Evolutionary conservation across 2,797 vertebrate species (phyloP).

Genomic region (Onychomys leucogaster): DNA sequence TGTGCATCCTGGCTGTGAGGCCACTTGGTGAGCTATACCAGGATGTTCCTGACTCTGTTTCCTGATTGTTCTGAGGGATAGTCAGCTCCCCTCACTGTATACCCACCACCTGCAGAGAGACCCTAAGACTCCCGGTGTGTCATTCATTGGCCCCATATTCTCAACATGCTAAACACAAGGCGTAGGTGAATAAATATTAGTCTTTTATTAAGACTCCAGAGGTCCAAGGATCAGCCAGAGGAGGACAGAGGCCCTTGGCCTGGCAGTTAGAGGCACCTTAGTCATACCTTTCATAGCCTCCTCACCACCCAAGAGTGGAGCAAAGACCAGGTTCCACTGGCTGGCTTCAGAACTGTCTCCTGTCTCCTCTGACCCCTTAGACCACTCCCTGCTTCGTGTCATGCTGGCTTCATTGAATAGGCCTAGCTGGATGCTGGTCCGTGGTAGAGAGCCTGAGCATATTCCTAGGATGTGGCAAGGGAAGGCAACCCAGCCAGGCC

Average conservation of each 20-base stretch:
- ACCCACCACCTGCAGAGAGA: not conserved
- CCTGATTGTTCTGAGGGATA: not conserved
- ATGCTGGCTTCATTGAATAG: not conserved
- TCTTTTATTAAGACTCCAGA: not conserved
- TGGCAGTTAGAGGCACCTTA: not conserved
- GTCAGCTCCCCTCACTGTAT: not conserved
- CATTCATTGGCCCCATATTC: slow-evolving; percentile 50
- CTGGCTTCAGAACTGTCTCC: fast-evolving
- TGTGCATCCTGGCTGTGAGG: not conserved
- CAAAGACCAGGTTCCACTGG: fast-evolving
- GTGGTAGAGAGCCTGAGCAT: not conserved
- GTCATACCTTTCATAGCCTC: not conserved
- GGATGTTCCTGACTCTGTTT: not conserved
- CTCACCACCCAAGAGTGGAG: not conserved
- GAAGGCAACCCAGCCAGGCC: not conserved
- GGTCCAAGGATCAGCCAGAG: not conserved
- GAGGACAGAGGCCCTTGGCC: not conserved
- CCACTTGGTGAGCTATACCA: not conserved
- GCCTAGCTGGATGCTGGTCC: not conserved
- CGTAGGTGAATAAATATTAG: not conserved
- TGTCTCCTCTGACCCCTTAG: not conserved
- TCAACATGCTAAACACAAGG: slow-evolving; percentile 78
- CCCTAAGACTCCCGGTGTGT: not conserved
- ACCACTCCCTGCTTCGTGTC: not conserved
- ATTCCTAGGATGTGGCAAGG: slow-evolving; percentile 34